A percentile compares a stretch with the other conserved stretches of the same genome.
Conservation (phyloP, 23 tunicate species). For the Ascidia mentula region DNA sequence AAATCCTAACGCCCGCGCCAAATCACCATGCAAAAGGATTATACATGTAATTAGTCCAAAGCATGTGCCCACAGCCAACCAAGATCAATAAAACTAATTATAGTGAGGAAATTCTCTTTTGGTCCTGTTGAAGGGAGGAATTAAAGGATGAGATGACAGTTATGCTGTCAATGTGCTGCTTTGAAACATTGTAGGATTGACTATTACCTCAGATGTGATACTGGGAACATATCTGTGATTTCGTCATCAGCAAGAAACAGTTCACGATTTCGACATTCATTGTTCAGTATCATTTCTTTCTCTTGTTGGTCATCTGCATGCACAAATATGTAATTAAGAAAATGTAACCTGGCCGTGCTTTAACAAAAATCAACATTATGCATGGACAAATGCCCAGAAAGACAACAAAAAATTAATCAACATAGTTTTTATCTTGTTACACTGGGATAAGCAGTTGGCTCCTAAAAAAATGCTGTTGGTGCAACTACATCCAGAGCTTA, state of each 20-base stretch:
- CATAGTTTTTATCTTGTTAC: too few relatives aligned
- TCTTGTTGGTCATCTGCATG: slow-evolving; percentile 46
- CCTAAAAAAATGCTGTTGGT: too few relatives aligned
- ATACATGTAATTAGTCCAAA: background rate
- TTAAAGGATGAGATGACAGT: background rate
- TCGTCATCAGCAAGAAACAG: slow-evolving; percentile 77
- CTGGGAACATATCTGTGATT: slow-evolving; percentile 49
- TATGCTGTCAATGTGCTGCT: background rate
- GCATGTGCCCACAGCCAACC: background rate
- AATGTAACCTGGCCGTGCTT: too few relatives aligned
- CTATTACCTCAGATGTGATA: slow-evolving; percentile 48
- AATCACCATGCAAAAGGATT: background rate
- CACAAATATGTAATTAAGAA: too few relatives aligned
- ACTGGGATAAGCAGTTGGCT: too few relatives aligned
- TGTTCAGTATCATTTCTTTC: slow-evolving; percentile 44
- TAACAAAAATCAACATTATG: too few relatives aligned
- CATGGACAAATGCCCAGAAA: too few relatives aligned
- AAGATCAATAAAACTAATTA: background rate
- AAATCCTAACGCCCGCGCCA: background rate
- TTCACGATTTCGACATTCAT: slow-evolving; percentile 65
- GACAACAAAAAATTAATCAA: too few relatives aligned
- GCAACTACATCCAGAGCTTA: too few relatives aligned
- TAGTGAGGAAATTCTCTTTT: background rate
- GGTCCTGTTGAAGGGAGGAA: background rate
- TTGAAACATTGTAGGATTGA: background rate